Evolutionary conservation across 2,797 vertebrate genomes (phyloP), one percentile per base, ranked within the genome.

Genomic region (Myripristis jacobus): DNA sequence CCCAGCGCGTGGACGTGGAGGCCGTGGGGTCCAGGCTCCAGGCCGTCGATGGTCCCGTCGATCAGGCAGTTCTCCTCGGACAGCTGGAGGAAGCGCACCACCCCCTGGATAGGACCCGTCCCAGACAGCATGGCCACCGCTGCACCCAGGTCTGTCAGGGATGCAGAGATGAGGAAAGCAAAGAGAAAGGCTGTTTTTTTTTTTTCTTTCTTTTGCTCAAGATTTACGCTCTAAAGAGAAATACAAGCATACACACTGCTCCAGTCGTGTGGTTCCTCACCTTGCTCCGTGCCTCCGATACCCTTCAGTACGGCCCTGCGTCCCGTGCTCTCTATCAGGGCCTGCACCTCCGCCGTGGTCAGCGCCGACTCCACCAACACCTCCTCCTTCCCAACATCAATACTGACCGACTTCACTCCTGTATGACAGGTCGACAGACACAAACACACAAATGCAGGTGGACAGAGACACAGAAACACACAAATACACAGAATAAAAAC

Each of bases 41-140:
- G 77, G 2, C 97, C 96, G 0, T 97, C 96, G 0, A 98, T 64
- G 24, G 95, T 95, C 9, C 97, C 96, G 0, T 98, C 97, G 0
- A 98, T 95, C 58, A 98, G 55, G 77, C 97, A 98, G 0, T 74
- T 69, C 0, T 91, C 79, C 3, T 92, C 83, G 0, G 93, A 94
- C 24, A 96, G 72, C 90, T 98, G 97, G 55, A 98, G 88, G 87
- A 98, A 97, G 1, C 95, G 94, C 38, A 97, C 95, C 64, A 97
- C 94, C 0, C 97, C 97, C 79, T 94, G 94, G 51, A 95, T 80
- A 0, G 51, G 13, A 0, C 94, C 90, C 1, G 24, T 47, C 0
- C 95, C 94, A 0, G 85, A 83, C 36, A 98, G 22, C 87, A 97
- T 97, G 9, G 95, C 96, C 85, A 98, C 97, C 0, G 96, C 97